Evolutionary conservation across 1,140 invertebrate species (phyloP).

Genomic region (Nilaparvata lugens): DNA sequence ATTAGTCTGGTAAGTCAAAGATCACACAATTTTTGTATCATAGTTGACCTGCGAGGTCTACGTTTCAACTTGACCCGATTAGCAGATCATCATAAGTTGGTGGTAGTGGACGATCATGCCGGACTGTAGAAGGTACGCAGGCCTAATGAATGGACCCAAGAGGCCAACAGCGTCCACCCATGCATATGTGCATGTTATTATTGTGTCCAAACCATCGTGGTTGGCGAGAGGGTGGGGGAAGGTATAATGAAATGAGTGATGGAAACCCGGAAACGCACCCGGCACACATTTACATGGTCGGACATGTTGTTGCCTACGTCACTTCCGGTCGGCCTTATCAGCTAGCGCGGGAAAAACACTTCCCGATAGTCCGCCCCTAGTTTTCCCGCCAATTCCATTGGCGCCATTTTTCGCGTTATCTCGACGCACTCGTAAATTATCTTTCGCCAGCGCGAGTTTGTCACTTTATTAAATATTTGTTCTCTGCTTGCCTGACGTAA

Average conservation of each 20-base stretch:
- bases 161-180: not conserved
- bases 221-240: too few species aligned
- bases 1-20: too few species aligned
- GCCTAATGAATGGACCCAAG: too few species aligned
- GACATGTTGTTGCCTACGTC: conserved; percentile 4
- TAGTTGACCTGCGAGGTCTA: too few species aligned
- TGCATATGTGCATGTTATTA: conserved; percentile 5
- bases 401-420: not conserved
- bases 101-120: too few species aligned
- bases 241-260: conserved; percentile 4
- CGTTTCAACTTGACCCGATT: too few species aligned
- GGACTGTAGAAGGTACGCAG: too few species aligned
- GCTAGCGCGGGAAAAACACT: not conserved
- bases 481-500: too few species aligned
- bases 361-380: not conserved
- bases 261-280: not conserved
- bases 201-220: too few species aligned
- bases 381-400: not conserved
- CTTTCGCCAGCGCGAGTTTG: not conserved
- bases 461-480: too few species aligned
- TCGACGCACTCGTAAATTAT: not conserved
- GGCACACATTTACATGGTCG: conserved; percentile 1
- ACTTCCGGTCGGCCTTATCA: not conserved
- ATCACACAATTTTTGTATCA: too few species aligned
- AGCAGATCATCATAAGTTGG: too few species aligned